These are phyloP conservation scores for Cryptoblepharus egeriae DNA, from an alignment of 2,797 vertebrate species.

Conservation along the genomic window DNA sequence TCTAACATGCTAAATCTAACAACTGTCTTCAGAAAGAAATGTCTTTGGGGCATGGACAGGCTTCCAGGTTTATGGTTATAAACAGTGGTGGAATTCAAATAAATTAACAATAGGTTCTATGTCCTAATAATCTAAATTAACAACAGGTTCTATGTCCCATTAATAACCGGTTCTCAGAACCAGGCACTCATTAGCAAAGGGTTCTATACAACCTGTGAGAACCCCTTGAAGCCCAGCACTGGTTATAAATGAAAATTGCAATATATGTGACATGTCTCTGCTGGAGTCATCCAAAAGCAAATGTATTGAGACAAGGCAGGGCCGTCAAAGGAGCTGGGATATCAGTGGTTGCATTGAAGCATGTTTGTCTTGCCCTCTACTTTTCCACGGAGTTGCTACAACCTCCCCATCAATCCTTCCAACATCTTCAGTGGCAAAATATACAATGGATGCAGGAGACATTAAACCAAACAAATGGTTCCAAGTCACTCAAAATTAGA, in stretches of 20 bases:
- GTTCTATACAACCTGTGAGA: too few species aligned
- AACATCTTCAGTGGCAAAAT: background rate
- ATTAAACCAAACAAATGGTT: too few species aligned
- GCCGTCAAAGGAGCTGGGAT: background rate
- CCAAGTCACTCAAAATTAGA: too few species aligned
- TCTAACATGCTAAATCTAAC: too few species aligned
- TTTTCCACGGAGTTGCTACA: background rate
- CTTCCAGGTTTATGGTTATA: background rate
- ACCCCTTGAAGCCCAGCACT: too few species aligned
- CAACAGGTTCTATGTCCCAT: too few species aligned
- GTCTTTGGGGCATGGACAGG: background rate
- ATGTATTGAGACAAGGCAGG: background rate
- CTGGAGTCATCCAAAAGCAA: background rate
- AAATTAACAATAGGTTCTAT: too few species aligned
- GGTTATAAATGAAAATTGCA: background rate
- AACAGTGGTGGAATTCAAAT: too few species aligned
- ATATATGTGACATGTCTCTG: background rate
- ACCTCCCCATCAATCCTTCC: background rate
- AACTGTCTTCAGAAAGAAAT: background rate
- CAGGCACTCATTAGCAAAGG: too few species aligned
- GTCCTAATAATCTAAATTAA: too few species aligned
- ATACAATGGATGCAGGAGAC: background rate
- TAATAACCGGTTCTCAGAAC: too few species aligned
- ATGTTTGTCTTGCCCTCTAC: background rate
- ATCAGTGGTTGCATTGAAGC: too few species aligned